These are phyloP conservation scores for Coboldia fuscipes DNA, from an alignment of 1,140 invertebrate species.

Conservation along the genomic window DNA sequence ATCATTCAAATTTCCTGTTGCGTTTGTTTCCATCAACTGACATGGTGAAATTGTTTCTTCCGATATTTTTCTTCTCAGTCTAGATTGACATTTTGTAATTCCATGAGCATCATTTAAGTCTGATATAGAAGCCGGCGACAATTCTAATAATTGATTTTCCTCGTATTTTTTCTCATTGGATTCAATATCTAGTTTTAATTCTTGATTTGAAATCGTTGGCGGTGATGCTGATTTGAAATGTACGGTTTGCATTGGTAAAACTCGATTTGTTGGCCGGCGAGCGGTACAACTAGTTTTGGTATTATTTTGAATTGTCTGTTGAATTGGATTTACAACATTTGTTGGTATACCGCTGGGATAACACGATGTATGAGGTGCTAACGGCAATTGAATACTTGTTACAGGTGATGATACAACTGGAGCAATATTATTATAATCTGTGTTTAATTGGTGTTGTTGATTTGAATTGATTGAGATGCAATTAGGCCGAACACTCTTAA, in stretches of 20 bases:
- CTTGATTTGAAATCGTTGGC: constrained; percentile 4
- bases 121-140: no score
- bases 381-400: constrained; percentile 30
- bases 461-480: no score
- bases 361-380: constrained; percentile 29
- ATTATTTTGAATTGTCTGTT: constrained; percentile 17
- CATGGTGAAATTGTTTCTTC: no score
- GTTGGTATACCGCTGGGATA: constrained; percentile 31
- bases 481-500: no score
- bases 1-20: no score
- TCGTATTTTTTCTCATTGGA: constrained; percentile 9
- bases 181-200: constrained; percentile 9
- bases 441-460: not conserved
- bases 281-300: constrained; percentile 14
- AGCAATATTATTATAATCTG: constrained; percentile 1
- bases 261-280: constrained; percentile 45
- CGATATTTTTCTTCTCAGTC: no score
- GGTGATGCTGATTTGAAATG: constrained; percentile 4
- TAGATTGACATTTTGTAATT: no score
- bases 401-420: constrained; percentile 1
- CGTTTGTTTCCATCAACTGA: no score
- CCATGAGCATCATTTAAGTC: no score
- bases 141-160: constrained; percentile 6
- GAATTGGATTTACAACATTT: constrained; percentile 36
- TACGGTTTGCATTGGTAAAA: constrained; percentile 42